Conservation (phyloP, 2,797 vertebrate species). For the Myiothlypis chrysogaster region DNA sequence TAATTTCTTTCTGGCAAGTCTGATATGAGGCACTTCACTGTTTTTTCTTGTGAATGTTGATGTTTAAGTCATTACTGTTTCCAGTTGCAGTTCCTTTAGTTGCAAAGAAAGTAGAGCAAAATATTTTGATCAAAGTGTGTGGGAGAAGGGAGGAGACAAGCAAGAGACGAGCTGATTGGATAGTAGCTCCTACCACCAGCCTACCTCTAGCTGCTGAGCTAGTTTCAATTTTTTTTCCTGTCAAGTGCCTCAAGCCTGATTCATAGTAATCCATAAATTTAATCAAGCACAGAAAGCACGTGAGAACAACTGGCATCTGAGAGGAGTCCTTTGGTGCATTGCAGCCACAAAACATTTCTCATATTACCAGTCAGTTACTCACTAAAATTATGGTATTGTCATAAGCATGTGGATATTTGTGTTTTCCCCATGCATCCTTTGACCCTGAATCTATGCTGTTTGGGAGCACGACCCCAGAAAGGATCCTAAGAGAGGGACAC, state of each 20-base stretch:
- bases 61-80: conserved; percentile 10
- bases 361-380: not conserved
- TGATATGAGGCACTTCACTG: not conserved
- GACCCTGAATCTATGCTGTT: not conserved
- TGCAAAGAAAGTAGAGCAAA: not conserved
- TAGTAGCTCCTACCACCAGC: not conserved
- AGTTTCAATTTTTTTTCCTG: not conserved
- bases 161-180: conserved; percentile 23
- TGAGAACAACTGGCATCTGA: not conserved
- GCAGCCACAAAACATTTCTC: not conserved
- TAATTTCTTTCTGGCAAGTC: not conserved
- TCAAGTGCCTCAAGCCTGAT: not conserved
- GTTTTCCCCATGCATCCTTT: not conserved
- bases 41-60: not conserved
- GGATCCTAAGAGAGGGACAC: not conserved
- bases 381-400: not conserved
- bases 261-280: not conserved
- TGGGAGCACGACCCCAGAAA: not conserved
- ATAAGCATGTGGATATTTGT: not conserved
- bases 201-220: not conserved
- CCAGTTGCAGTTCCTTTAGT: not conserved
- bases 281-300: not conserved
- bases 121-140: conserved; percentile 20
- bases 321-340: not conserved
- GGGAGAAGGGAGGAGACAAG: conserved; percentile 19